These are phyloP conservation scores for Heptranchias perlo DNA, from an alignment of 2,113 vertebrate species.

Conservation along the genomic window DNA sequence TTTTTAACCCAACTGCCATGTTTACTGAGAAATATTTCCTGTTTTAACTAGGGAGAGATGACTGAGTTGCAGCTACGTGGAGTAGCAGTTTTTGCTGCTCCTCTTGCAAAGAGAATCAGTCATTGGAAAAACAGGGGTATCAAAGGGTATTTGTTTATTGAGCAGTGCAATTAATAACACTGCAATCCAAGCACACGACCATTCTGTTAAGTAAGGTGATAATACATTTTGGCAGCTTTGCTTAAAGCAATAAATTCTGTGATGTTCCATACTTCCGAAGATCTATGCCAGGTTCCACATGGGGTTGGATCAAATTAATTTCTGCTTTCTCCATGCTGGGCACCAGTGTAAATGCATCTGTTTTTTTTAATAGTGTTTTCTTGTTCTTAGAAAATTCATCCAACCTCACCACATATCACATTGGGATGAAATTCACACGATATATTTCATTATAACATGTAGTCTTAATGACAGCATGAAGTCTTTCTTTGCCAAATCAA, in stretches of 20 bases:
- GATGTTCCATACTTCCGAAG: background rate
- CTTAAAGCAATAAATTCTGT: background rate
- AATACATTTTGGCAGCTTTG: background rate
- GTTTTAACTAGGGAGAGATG: background rate
- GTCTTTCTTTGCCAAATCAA: constrained; percentile 2
- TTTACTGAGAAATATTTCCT: background rate
- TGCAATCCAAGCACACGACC: background rate
- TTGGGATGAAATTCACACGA: background rate
- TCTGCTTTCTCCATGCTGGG: background rate
- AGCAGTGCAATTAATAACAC: background rate
- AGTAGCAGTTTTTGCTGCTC: background rate
- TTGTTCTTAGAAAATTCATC: background rate
- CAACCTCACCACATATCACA: background rate
- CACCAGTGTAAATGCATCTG: background rate
- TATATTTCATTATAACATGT: constrained; percentile 1
- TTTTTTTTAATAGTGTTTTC: background rate
- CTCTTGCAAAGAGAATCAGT: background rate
- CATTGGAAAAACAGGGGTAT: background rate
- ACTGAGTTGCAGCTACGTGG: background rate
- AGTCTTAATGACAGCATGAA: background rate
- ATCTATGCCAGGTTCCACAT: background rate
- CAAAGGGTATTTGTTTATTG: background rate
- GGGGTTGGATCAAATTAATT: background rate
- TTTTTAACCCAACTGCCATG: background rate
- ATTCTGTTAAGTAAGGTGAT: background rate